Evolutionary conservation across 2,113 vertebrate genomes (phyloP), one percentile per base, ranked within the genome.

Genomic region (Caracal caracal): DNA sequence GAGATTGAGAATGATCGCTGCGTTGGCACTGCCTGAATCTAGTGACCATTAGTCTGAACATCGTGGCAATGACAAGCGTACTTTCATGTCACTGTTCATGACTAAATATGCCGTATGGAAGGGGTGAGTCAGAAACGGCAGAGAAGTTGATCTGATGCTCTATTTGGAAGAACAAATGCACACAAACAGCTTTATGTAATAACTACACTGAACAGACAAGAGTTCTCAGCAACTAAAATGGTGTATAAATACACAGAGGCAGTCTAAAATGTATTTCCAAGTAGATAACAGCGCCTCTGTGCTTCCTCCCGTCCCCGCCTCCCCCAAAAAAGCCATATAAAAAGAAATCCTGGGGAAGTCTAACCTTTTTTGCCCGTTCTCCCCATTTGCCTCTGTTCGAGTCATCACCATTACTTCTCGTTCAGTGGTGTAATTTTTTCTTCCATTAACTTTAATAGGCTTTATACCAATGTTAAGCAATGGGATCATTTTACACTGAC

Each of bases 391-490:
- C 20, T 92, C 61, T 63, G 0, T 81, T 73, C 0, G 2, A 98
- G 24, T 43, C 63, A 92, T 89, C 59, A 30, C 56, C 51, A 94
- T 95, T 59, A 66, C 70, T 93, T 96, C 86, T 76, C 13, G 15
- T 73, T 95, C 90, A 93, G 37, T 63, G 70, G 26, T 68, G 81
- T 97, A 92, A 95, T 96, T 92, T 97, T 95, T 95, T 95, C 78
- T 96, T 94, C 93, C 90, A 97, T 95, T 98, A 97, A 97, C 88
- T 90, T 93, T 94, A 96, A 96, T 96, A 96, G 71, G 47, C 56
- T 86, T 88, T 96, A 82, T 82, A 94, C 87, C 90, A 96, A 68
- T 88, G 92, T 94, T 94, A 93, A 97, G 66, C 91, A 97, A 96
- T 73, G 88, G 73, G 26, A 94, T 95, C 88, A 94, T 96, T 95